phyloP scores from a whole-genome alignment of 2,797 vertebrate genomes.

The Danio kyathit region DNA sequence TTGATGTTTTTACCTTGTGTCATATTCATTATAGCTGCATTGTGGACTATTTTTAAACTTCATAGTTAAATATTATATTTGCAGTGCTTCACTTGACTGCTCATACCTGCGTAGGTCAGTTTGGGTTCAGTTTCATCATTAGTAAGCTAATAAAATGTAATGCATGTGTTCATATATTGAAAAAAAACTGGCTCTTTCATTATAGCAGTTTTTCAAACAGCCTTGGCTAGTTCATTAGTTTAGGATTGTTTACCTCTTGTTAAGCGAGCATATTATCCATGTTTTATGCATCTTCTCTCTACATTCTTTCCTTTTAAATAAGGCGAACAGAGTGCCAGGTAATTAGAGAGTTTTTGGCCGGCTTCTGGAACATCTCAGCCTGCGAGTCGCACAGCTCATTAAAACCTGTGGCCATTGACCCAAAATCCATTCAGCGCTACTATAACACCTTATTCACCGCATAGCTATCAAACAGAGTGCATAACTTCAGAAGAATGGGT shows the following conservation, averaged over 20 bases:
- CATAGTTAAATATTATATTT: too few relatives aligned
- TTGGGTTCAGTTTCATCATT: background rate
- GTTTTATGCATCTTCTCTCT: constrained; percentile 8
- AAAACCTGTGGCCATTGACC: constrained; percentile 45
- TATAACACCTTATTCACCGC: constrained; percentile 15
- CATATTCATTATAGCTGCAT: too few relatives aligned
- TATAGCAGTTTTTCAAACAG: background rate
- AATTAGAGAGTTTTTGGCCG: constrained; percentile 23
- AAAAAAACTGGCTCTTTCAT: background rate
- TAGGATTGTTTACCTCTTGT: constrained; percentile 27
- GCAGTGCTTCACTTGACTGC: too few relatives aligned
- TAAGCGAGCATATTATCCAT: background rate
- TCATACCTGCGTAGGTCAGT: background rate
- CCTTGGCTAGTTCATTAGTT: constrained; percentile 37
- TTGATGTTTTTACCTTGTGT: too few relatives aligned
- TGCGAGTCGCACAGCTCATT: constrained; percentile 41
- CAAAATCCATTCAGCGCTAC: constrained; percentile 40
- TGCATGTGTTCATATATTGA: background rate
- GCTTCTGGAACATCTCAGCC: constrained; percentile 43
- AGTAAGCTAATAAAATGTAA: background rate
- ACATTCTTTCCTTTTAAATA: constrained; percentile 23
- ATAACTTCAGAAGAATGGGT: constrained; percentile 9
- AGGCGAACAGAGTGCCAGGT: constrained; percentile 12
- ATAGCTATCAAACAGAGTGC: constrained; percentile 25
- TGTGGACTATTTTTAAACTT: too few relatives aligned